Evolutionary conservation across 2,113 vertebrate genomes (phyloP).

Genomic region (Hemiscyllium ocellatum): DNA sequence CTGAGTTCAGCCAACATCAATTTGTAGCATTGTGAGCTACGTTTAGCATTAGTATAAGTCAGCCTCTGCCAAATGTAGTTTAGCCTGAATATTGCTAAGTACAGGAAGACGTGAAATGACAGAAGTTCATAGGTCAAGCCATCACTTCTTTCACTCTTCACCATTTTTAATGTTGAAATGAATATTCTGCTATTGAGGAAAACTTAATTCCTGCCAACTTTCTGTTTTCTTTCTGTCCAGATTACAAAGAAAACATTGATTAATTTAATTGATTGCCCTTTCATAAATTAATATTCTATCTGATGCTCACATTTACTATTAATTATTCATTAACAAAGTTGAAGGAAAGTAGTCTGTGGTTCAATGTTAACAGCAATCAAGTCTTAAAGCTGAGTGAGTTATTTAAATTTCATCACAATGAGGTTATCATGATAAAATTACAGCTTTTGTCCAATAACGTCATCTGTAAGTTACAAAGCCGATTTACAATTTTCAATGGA

Average conservation of each 20-base stretch:
- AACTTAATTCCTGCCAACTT: neutral
- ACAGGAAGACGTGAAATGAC: constrained; percentile 17
- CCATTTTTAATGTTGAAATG: neutral
- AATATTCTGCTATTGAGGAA: constrained; percentile 3
- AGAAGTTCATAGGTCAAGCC: neutral
- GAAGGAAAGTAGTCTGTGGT: neutral
- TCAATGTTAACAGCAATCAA: neutral
- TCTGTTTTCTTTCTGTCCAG: neutral
- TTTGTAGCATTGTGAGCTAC: neutral
- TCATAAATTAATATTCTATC: neutral
- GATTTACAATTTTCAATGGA: constrained; percentile 14
- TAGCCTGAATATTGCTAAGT: neutral
- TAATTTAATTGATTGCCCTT: neutral
- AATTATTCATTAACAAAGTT: neutral
- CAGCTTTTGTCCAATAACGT: constrained; percentile 1
- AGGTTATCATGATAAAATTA: neutral
- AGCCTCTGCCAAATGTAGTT: constrained; percentile 3
- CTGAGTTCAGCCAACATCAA: neutral
- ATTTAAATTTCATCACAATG: neutral
- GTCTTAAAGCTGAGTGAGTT: neutral
- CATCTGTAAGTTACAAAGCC: neutral
- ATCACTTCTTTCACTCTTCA: neutral
- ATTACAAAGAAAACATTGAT: neutral
- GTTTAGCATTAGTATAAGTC: neutral
- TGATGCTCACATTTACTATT: neutral